A percentile compares a stretch with the other conserved stretches of the same genome.
These are phyloP conservation scores for Sorex araneus DNA, from an alignment of 2,113 vertebrate genomes.

Conservation along the genomic window DNA sequence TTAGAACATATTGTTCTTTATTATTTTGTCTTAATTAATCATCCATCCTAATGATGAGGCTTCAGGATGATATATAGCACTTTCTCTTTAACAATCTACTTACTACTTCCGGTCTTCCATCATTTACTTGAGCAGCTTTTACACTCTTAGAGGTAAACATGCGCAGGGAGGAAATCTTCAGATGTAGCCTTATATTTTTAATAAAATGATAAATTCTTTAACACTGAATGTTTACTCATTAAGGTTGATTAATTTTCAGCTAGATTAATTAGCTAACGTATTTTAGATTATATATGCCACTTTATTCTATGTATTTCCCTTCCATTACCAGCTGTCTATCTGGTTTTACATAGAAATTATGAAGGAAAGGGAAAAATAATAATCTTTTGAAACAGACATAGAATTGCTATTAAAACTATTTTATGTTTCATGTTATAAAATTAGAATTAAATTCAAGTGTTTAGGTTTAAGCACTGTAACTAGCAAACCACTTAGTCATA, in stretches of 20 bases:
- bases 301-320: slow-evolving; percentile 40
- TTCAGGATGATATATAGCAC: slow-evolving; percentile 77
- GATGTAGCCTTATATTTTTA: slow-evolving; percentile 71
- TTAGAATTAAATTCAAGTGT: neutral
- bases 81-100: slow-evolving; percentile 69
- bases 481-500: too few species aligned
- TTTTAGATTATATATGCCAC: slow-evolving; percentile 56
- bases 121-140: slow-evolving; percentile 65
- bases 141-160: slow-evolving; percentile 57
- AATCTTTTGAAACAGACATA: neutral
- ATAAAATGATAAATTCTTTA: slow-evolving; percentile 76
- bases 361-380: neutral
- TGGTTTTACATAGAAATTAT: too few species aligned
- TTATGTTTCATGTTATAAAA: neutral
- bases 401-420: neutral
- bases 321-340: neutral
- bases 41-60: slow-evolving; percentile 73
- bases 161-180: slow-evolving; percentile 58
- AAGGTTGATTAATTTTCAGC: slow-evolving; percentile 71
- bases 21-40: slow-evolving; percentile 61
- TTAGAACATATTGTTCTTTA: slow-evolving; percentile 56
- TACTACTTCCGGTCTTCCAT: slow-evolving; percentile 61
- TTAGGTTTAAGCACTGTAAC: too few species aligned
- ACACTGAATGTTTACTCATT: slow-evolving; percentile 75
- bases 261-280: slow-evolving; percentile 78